Evolutionary conservation across 2,113 vertebrate species (phyloP).

Genomic region (Amazona guildingii): DNA sequence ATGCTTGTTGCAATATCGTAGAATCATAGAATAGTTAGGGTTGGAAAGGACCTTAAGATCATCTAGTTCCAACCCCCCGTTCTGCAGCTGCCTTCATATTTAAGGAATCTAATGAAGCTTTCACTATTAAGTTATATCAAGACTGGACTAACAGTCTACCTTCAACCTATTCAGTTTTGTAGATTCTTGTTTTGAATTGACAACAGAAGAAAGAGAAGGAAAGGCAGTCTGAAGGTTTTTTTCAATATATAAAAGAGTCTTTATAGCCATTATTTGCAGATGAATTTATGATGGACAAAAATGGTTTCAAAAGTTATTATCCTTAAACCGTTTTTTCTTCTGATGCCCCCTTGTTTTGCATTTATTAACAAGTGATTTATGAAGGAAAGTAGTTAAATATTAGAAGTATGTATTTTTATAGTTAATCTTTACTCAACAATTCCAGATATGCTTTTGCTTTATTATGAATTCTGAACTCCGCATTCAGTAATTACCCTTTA

Average conservation of each 20-base stretch:
- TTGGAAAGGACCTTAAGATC: too few relatives aligned
- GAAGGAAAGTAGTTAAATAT: slow-evolving; percentile 19
- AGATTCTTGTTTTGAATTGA: not conserved
- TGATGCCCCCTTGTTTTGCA: not conserved
- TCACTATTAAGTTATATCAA: not conserved
- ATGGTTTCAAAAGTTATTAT: not conserved
- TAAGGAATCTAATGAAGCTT: not conserved
- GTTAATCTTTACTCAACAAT: not conserved
- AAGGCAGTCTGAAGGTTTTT: not conserved
- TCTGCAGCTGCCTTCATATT: not conserved
- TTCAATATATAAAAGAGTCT: not conserved
- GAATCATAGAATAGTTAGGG: too few relatives aligned
- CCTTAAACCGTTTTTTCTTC: not conserved
- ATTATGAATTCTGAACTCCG: not conserved
- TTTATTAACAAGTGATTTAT: slow-evolving; percentile 37
- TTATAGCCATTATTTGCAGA: not conserved
- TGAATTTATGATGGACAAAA: slow-evolving; percentile 38
- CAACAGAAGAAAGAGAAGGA: not conserved
- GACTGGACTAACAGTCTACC: not conserved
- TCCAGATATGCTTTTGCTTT: not conserved
- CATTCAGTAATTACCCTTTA: slow-evolving; percentile 42
- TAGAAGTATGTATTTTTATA: not conserved
- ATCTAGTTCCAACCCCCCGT: too few relatives aligned
- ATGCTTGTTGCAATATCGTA: too few relatives aligned
- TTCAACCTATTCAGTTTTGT: not conserved